Conservation (phyloP, 2,888 invertebrate genomes). For the Harpalus rubripes region DNA sequence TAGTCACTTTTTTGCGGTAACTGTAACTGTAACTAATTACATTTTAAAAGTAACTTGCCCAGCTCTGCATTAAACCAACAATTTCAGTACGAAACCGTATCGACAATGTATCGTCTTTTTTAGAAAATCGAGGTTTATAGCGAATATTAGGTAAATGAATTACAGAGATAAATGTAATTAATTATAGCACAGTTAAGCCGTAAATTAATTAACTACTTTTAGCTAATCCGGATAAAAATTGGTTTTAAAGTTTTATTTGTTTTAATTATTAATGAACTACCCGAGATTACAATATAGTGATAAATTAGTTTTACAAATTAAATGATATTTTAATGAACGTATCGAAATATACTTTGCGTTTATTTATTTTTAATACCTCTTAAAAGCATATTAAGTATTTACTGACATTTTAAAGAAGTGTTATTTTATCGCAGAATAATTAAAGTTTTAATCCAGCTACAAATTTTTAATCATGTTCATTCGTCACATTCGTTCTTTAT, state of each 20-base stretch:
- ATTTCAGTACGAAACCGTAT: neutral
- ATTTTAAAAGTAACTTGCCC: no score
- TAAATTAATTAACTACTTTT: neutral
- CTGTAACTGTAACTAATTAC: no score
- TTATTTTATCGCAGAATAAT: neutral
- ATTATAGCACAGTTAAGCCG: neutral
- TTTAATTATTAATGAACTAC: neutral
- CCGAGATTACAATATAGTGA: neutral
- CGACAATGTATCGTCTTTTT: neutral
- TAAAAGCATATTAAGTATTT: no score
- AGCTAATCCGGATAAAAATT: neutral
- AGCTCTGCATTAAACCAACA: no score
- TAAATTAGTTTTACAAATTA: neutral
- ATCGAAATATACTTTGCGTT: no score
- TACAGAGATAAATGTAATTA: neutral
- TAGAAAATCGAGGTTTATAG: neutral
- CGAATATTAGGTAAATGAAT: neutral
- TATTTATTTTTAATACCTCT: no score
- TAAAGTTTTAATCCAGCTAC: neutral
- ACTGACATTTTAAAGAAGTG: neutral
- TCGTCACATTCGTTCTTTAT: conserved; percentile 1
- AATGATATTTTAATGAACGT: no score
- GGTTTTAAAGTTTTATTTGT: neutral
- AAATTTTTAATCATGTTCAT: conserved; percentile 3
- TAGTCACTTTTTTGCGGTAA: no score